phyloP scores from a whole-genome alignment of 2,888 invertebrate genomes.

The Netelia fuscicornis region DNA sequence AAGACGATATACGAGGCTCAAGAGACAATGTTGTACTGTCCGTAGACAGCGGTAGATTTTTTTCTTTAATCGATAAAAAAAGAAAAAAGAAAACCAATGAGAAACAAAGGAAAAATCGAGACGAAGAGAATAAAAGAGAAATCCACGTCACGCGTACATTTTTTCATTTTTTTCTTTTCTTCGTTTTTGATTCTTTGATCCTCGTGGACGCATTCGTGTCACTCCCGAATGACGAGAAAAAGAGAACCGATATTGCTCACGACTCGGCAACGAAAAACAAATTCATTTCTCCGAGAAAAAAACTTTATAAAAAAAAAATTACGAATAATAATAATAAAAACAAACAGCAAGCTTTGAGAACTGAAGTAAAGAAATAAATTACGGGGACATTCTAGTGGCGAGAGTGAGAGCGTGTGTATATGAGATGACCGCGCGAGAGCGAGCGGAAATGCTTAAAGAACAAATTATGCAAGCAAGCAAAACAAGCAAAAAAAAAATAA shows the following conservation, averaged over 20 bases:
- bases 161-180: neutral
- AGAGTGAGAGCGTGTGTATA: conserved; percentile 53
- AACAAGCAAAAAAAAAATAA: neutral
- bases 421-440: conserved; percentile 46
- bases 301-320: neutral
- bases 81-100: neutral
- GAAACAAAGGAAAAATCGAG: conserved; percentile 24
- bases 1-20: conserved; percentile 31
- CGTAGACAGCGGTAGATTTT: conserved; percentile 35
- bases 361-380: conserved; percentile 23
- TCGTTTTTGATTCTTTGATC: conserved; percentile 4
- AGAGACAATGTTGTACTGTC: conserved; percentile 20
- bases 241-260: neutral
- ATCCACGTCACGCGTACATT: neutral
- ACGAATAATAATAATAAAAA: neutral
- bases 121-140: conserved; percentile 17
- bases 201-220: conserved; percentile 7
- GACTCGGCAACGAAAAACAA: neutral
- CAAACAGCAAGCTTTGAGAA: neutral
- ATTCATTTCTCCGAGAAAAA: neutral
- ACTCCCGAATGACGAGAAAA: neutral
- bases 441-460: conserved; percentile 48
- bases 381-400: conserved; percentile 21
- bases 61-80: neutral
- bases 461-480: conserved; percentile 2